Conservation (phyloP, 2,888 invertebrate genomes). For the Drosophila sordidula region DNA sequence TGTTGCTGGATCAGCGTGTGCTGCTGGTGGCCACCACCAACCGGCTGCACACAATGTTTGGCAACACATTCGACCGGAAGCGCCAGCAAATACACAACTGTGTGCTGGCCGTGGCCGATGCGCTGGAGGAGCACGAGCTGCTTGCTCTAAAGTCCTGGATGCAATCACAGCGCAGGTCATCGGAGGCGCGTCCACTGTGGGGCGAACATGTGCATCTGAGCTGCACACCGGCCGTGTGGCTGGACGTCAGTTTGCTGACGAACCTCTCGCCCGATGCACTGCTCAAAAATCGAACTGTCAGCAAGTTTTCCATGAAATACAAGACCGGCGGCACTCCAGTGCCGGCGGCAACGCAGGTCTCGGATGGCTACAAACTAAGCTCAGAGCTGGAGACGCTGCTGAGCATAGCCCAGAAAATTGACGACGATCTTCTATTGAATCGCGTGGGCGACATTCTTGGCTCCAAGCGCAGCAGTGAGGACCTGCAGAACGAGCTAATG, state of each 20-base stretch:
- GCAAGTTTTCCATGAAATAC: constrained; percentile 76
- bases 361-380: constrained; percentile 53
- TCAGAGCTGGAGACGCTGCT: constrained; percentile 67
- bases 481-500: constrained; percentile 93
- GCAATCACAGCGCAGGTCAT: constrained; percentile 44
- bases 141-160: constrained; percentile 86
- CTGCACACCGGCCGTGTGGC: constrained; percentile 35
- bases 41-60: constrained; percentile 87
- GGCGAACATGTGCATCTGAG: constrained; percentile 70
- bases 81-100: constrained; percentile 88
- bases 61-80: constrained; percentile 86
- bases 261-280: constrained; percentile 73
- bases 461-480: constrained; percentile 88
- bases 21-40: constrained; percentile 87
- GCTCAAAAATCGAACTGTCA: constrained; percentile 55
- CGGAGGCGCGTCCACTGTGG: constrained; percentile 58
- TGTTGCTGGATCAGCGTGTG: constrained; percentile 87
- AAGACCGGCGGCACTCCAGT: constrained; percentile 14
- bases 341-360: not conserved
- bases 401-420: constrained; percentile 71
- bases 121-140: constrained; percentile 86
- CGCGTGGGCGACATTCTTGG: constrained; percentile 86
- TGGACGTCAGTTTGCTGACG: constrained; percentile 61
- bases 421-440: constrained; percentile 64
- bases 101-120: constrained; percentile 85